phyloP scores from a whole-genome alignment of 2,113 vertebrate species.

The Zosterops pallidus region DNA sequence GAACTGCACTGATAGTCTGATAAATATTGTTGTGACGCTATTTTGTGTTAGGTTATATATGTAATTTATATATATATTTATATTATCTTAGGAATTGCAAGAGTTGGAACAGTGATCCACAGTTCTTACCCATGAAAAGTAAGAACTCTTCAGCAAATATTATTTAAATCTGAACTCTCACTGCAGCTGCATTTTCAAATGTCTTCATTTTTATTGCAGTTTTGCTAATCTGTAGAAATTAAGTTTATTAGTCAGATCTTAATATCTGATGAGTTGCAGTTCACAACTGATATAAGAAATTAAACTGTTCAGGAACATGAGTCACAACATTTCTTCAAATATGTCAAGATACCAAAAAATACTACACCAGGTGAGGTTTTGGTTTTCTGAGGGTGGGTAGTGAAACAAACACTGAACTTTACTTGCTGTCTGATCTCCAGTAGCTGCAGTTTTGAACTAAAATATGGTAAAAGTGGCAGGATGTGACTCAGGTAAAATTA shows the following conservation, averaged over 20 bases:
- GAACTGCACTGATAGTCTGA: background rate
- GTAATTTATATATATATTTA: too few relatives aligned
- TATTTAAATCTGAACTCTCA: background rate
- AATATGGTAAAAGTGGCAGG: background rate
- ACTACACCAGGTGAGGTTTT: fast-evolving
- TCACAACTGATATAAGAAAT: background rate
- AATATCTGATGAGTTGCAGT: background rate
- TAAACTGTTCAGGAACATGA: background rate
- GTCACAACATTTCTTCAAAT: background rate
- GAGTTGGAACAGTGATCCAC: background rate
- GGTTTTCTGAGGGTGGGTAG: background rate
- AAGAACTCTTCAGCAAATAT: background rate
- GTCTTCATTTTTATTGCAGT: background rate
- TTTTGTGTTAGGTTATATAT: background rate
- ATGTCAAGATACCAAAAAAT: background rate
- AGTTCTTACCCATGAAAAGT: background rate
- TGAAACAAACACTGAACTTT: background rate
- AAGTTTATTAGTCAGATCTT: background rate
- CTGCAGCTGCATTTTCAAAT: background rate
- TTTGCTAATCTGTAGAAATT: background rate
- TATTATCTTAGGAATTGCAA: background rate
- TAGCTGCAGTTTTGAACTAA: background rate
- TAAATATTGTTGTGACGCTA: background rate
- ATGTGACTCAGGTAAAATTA: background rate
- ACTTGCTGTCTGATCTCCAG: background rate